These are phyloP conservation scores for Colletes latitarsis DNA, from an alignment of 1,140 invertebrate species.

Conservation along the genomic window DNA sequence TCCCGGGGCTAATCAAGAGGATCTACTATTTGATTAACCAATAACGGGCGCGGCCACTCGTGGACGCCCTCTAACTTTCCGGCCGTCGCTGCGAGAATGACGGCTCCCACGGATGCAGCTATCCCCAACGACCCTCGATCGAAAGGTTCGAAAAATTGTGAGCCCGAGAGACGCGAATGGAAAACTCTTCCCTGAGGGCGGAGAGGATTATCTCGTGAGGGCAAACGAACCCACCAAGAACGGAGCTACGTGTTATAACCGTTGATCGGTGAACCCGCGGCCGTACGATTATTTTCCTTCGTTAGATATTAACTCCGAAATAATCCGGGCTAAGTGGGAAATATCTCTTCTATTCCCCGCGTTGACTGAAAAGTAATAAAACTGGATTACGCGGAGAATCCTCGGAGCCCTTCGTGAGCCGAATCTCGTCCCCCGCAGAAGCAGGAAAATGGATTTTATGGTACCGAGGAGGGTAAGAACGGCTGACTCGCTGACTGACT, in stretches of 20 bases:
- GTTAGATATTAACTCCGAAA: constrained; percentile 60
- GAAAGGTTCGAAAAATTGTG: neutral
- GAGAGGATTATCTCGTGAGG: neutral
- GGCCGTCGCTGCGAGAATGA: neutral
- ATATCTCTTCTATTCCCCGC: constrained; percentile 52
- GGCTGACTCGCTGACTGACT: constrained; percentile 63
- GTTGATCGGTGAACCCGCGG: constrained; percentile 1
- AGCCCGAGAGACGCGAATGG: constrained; percentile 4
- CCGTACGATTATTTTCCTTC: constrained; percentile 52
- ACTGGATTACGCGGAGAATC: constrained; percentile 62
- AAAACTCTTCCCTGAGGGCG: neutral
- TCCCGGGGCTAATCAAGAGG: constrained; percentile 57
- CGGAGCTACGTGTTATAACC: constrained; percentile 5
- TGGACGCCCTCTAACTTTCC: neutral
- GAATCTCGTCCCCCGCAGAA: constrained; percentile 58
- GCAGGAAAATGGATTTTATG: constrained; percentile 63
- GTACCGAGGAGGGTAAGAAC: constrained; percentile 39
- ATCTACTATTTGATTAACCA: constrained; percentile 65
- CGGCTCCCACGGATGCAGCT: neutral
- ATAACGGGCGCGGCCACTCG: constrained; percentile 46
- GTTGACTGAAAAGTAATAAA: constrained; percentile 69
- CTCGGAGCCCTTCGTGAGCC: constrained; percentile 41
- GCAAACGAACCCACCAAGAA: neutral
- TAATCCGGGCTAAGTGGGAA: constrained; percentile 64
- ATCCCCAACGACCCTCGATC: neutral